A percentile compares a stretch with the other conserved stretches of the same genome.
phyloP scores from a whole-genome alignment of 2,888 invertebrate genomes.

The Pristionchus mayeri region DNA sequence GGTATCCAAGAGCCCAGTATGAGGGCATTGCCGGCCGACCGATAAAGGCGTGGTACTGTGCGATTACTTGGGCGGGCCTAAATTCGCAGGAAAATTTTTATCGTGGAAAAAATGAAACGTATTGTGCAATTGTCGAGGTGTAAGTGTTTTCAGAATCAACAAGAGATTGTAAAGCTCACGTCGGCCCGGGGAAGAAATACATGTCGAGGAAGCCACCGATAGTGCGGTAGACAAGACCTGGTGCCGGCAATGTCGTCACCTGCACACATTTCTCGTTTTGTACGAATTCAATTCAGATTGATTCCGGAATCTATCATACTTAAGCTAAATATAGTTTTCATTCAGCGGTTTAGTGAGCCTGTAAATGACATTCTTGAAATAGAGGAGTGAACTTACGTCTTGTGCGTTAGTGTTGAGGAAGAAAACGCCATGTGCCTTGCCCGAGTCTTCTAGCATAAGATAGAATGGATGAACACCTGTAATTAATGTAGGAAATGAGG shows the following conservation, averaged over 20 bases:
- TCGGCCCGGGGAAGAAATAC: slow-evolving; percentile 74
- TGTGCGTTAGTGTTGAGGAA: slow-evolving; percentile 70
- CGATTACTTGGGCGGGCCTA: slow-evolving; percentile 76
- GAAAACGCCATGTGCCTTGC: slow-evolving; percentile 72
- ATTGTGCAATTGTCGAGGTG: not conserved
- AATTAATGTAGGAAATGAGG: not conserved
- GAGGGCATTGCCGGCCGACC: slow-evolving; percentile 74
- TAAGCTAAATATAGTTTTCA: not conserved
- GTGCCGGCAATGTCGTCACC: slow-evolving; percentile 69
- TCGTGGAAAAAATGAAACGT: not conserved
- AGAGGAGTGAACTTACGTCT: no score
- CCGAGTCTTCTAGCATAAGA: slow-evolving; percentile 67
- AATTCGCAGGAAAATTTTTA: not conserved
- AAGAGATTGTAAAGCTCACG: not conserved
- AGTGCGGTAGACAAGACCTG: slow-evolving; percentile 83
- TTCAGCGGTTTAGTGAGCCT: not conserved
- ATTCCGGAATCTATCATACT: not conserved
- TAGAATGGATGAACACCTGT: slow-evolving; percentile 73
- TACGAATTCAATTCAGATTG: not conserved
- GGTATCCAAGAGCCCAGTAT: slow-evolving; percentile 75
- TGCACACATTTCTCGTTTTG: slow-evolving; percentile 49
- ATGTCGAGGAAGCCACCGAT: slow-evolving; percentile 77
- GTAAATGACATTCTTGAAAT: not conserved
- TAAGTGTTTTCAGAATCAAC: not conserved
- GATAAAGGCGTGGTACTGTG: slow-evolving; percentile 74